Evolutionary conservation across 2,113 vertebrate species (phyloP), one percentile per base, ranked within the genome.

Genomic region (Apistogramma diplotaenia): DNA sequence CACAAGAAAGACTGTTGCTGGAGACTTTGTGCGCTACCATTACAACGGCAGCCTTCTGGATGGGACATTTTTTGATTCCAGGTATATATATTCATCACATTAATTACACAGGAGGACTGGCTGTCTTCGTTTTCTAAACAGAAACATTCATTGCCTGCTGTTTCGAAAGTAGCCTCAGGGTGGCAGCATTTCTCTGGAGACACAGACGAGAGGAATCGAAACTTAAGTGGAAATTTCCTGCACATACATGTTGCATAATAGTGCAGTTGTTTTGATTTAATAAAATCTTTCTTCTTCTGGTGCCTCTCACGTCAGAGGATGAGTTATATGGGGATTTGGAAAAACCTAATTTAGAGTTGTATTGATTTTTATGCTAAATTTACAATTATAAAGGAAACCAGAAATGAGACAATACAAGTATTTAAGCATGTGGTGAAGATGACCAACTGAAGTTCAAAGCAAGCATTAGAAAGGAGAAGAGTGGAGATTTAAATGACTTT

Each of bases 21-120:
- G 97, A 74, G 98, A 99, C 93, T 99, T 98, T 65, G 93, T 99
- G 16, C 95, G 98, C 9, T 99, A 99, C 87, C 98, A 99, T 83
- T 99, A 99, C 93, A 99, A 99, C 0, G 98, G 97, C 70, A 96
- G 97, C 0, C 96, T 99, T 49, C 82, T 99, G 51, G 98, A 99
- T 27, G 97, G 98, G 46, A 99, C 97, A 0, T 89, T 96, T 53
- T 99, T 99, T 87, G 98, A 99, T 87, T 99, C 98, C 93, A 99
- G 98, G 98, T 99, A 72, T 54, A 57, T 81, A 40, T 76, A 43
- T 76, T 18, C 11, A 1, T 55, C 13, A 13, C 4, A 3, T 53
- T 11, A 6, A 54, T 46, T 9, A 13, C 15, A 56, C 0, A 55
- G n/a, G 55, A 9, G 2, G 2, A 19, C 29, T 35, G n/a, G 11